Percentiles rank a stretch among this genome's conserved stretches.
phyloP scores from a whole-genome alignment of 2,888 invertebrate genomes.

The Microctonus hyperodae region DNA sequence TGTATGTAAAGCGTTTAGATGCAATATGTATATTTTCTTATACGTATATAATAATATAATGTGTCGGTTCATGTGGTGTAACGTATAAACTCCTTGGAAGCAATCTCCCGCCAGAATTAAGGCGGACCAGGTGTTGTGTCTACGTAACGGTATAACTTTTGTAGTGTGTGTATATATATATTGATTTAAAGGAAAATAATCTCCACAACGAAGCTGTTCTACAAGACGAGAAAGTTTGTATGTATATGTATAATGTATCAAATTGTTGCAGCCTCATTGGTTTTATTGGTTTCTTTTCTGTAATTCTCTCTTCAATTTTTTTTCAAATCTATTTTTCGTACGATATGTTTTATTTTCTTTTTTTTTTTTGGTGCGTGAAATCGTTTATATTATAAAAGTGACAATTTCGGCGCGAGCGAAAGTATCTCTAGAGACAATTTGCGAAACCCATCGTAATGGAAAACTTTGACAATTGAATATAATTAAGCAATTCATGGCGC shows the following conservation, averaged over 20 bases:
- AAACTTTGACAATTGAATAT: conserved; percentile 62
- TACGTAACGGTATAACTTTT: not conserved
- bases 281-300: not conserved
- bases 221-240: not conserved
- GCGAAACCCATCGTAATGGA: conserved; percentile 8
- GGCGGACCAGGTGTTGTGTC: not conserved
- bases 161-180: not conserved
- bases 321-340: not conserved
- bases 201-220: not conserved
- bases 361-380: not conserved
- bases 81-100: not conserved
- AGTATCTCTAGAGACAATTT: not conserved
- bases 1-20: too few species aligned
- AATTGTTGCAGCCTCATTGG: conserved; percentile 10
- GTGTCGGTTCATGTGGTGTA: not conserved
- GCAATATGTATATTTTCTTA: not conserved
- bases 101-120: conserved; percentile 2
- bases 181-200: not conserved
- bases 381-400: not conserved
- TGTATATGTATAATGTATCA: not conserved
- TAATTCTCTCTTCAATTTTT: not conserved
- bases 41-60: too few species aligned
- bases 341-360: too few species aligned
- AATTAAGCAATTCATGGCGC: conserved; percentile 55
- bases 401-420: not conserved